Conservation (phyloP, 2,888 invertebrate genomes). For the Phoenoteleia sp. region DNA sequence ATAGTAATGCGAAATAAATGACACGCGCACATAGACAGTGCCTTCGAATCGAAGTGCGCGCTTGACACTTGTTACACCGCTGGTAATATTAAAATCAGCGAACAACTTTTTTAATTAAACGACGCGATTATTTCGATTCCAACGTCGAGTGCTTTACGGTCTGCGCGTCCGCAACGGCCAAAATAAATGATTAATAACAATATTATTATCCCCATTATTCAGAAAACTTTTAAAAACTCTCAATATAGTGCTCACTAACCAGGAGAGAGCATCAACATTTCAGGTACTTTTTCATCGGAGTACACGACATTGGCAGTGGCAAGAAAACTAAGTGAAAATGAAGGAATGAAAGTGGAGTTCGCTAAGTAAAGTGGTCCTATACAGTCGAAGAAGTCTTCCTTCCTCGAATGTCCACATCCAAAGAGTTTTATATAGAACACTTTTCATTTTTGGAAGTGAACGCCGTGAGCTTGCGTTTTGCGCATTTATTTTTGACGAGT, state of each 20-base stretch:
- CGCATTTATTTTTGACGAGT: slow-evolving; percentile 24
- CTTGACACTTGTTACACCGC: slow-evolving; percentile 3
- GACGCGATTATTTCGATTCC: slow-evolving; percentile 7
- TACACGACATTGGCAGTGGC: slow-evolving; percentile 46
- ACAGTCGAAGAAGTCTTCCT: slow-evolving; percentile 76
- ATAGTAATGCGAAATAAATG: slow-evolving; percentile 47
- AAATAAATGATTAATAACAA: slow-evolving; percentile 44
- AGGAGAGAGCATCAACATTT: slow-evolving; percentile 73
- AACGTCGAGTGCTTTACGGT: background rate
- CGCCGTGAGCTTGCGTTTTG: slow-evolving; percentile 67
- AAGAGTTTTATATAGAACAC: slow-evolving; percentile 77
- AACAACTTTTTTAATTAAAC: slow-evolving; percentile 59
- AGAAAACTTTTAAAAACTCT: slow-evolving; percentile 60
- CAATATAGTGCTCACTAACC: slow-evolving; percentile 58
- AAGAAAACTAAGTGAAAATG: slow-evolving; percentile 73
- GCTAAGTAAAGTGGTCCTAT: slow-evolving; percentile 77
- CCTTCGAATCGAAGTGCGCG: background rate
- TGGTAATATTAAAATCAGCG: slow-evolving; percentile 11
- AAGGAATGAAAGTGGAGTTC: slow-evolving; percentile 71
- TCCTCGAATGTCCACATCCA: slow-evolving; percentile 78
- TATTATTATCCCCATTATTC: slow-evolving; percentile 42
- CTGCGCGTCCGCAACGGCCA: background rate
- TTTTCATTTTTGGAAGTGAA: slow-evolving; percentile 79
- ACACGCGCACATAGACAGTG: background rate
- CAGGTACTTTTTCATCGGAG: slow-evolving; percentile 66